Percentiles rank a stretch among this genome's conserved stretches.
These are phyloP conservation scores for Ctenomys sociabilis DNA, from an alignment of 2,113 vertebrate species.

Conservation along the genomic window DNA sequence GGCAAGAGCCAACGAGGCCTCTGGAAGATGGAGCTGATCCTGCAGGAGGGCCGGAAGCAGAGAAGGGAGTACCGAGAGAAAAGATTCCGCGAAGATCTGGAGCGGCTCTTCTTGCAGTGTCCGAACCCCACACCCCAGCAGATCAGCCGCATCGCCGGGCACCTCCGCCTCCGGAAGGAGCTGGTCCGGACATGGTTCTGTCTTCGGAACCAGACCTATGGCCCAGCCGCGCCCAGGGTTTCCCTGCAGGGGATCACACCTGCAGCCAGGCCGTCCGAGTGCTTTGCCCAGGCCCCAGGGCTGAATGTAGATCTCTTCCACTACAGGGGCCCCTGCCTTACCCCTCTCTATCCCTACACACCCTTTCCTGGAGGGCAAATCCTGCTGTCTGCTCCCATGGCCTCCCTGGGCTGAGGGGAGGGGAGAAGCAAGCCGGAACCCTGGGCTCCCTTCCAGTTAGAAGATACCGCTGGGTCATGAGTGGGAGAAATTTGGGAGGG, in stretches of 20 bases:
- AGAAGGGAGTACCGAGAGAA: constrained; percentile 79
- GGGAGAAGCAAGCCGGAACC: neutral
- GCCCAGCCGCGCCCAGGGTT: neutral
- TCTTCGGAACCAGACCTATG: constrained; percentile 72
- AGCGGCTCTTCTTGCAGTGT: constrained; percentile 73
- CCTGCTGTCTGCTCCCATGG: neutral
- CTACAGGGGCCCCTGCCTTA: neutral
- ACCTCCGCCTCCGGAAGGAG: constrained; percentile 75
- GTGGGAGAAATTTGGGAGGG: neutral
- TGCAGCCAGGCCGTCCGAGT: neutral
- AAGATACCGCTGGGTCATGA: neutral
- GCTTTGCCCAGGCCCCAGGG: neutral
- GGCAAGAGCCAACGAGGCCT: constrained; percentile 81
- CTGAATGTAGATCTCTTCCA: neutral
- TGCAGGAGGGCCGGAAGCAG: constrained; percentile 69
- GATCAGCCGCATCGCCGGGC: constrained; percentile 71
- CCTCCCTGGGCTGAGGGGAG: constrained; percentile 32
- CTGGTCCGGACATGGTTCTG: constrained; percentile 79
- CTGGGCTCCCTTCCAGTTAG: neutral
- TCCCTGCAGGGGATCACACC: neutral
- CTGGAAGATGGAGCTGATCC: constrained; percentile 71
- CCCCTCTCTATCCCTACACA: constrained; percentile 27
- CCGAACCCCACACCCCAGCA: constrained; percentile 74
- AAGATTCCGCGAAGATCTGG: constrained; percentile 62
- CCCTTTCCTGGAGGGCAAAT: constrained; percentile 48